Evolutionary conservation across 2,113 vertebrate species (phyloP).

Genomic region (Carettochelys insculpta): DNA sequence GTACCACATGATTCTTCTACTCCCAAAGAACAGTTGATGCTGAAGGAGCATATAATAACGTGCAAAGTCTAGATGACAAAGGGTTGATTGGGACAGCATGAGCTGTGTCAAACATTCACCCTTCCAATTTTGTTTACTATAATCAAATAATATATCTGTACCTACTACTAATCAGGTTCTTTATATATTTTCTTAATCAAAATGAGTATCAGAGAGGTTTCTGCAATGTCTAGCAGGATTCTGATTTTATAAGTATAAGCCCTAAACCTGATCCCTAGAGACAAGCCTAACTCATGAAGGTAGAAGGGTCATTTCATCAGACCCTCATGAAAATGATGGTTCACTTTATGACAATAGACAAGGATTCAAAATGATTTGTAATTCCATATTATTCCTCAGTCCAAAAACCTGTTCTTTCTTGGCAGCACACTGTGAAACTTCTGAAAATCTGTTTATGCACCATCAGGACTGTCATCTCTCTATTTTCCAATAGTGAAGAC

Average conservation of each 20-base stretch:
- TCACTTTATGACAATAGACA: not conserved
- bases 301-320: not conserved
- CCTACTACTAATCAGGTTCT: not conserved
- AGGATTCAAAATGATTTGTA: not conserved
- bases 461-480: not conserved
- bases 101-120: not conserved
- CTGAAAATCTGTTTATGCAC: not conserved
- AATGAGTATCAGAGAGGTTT: not conserved
- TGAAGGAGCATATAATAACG: not conserved
- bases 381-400: not conserved
- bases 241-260: not conserved
- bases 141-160: not conserved
- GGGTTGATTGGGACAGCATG: not conserved
- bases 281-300: not conserved
- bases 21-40: not conserved
- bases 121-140: not conserved
- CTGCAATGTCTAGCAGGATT: not conserved
- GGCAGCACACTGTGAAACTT: not conserved
- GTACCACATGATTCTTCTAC: not conserved
- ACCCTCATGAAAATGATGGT: not conserved
- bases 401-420: not conserved
- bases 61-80: not conserved
- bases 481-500: not conserved
- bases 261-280: constrained; percentile 32
- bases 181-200: not conserved